Conservation (phyloP, 2,113 vertebrate species). For the Chrysochloris asiatica region DNA sequence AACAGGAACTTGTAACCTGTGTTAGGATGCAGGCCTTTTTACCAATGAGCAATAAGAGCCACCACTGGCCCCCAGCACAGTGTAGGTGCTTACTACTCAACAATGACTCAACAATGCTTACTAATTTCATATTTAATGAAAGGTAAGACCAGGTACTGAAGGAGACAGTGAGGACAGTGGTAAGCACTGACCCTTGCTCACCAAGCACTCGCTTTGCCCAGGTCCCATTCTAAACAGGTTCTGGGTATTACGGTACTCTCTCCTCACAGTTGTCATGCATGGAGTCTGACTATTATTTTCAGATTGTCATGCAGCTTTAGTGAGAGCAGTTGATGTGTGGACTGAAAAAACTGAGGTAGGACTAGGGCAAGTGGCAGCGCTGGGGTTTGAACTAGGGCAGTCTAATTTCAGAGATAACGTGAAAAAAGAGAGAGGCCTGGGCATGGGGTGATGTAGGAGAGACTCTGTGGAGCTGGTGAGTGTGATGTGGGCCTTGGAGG, state of each 20-base stretch:
- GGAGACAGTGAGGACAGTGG: neutral
- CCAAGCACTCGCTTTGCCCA: neutral
- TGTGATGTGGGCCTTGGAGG: no score
- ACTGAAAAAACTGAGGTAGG: no score
- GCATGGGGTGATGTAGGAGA: neutral
- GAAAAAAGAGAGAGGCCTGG: neutral
- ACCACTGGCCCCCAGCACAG: neutral
- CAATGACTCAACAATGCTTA: no score
- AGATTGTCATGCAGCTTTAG: no score
- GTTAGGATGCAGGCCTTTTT: neutral
- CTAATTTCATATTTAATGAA: neutral
- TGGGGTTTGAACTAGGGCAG: neutral
- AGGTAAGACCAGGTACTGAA: neutral
- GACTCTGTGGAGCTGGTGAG: neutral
- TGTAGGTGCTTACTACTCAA: neutral
- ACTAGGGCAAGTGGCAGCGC: neutral
- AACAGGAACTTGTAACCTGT: neutral
- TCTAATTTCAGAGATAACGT: neutral
- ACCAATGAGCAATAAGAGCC: no score
- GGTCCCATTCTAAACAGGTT: neutral
- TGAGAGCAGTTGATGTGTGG: no score
- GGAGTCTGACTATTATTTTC: no score
- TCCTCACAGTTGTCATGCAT: no score
- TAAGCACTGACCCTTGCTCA: fast-evolving
- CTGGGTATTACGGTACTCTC: neutral